Evolutionary conservation across 2,797 vertebrate species (phyloP).

Genomic region (Lepilemur septentrionalis): DNA sequence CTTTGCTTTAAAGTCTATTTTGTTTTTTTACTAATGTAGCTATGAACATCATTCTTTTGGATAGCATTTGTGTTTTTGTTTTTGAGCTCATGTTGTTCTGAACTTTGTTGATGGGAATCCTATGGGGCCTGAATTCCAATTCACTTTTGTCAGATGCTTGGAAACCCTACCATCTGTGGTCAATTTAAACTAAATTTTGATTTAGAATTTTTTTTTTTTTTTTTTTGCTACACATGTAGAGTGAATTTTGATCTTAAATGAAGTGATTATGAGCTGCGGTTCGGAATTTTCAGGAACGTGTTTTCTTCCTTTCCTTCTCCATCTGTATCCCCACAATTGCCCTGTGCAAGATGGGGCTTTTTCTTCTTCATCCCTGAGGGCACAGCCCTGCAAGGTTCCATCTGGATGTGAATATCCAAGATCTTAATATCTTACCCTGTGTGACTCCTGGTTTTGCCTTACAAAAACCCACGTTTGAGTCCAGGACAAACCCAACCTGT

Average conservation of each 20-base stretch:
- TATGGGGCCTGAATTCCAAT: not conserved
- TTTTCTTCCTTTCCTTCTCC: conserved; percentile 30
- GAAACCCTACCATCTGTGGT: conserved; percentile 45
- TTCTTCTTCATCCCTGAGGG: not conserved
- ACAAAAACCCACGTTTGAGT: not conserved
- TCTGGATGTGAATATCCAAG: not conserved
- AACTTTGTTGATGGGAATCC: conserved; percentile 39
- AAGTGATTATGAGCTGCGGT: conserved; percentile 50
- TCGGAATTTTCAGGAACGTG: conserved; percentile 18
- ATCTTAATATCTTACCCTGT: not conserved
- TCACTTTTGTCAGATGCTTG: not conserved
- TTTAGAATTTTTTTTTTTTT: conserved; percentile 1
- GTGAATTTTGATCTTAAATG: conserved; percentile 49
- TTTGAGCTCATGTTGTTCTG: conserved; percentile 41
- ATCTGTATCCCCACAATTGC: not conserved
- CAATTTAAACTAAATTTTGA: conserved; percentile 67
- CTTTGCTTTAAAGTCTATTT: not conserved
- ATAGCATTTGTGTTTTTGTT: not conserved
- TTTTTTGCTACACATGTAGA: not conserved
- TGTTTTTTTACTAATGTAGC: not conserved
- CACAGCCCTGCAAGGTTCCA: not conserved
- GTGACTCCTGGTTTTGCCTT: not conserved
- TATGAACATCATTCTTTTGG: not conserved
- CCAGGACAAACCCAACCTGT: not conserved
- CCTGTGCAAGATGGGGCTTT: not conserved